Conservation (phyloP, 2,888 invertebrate genomes). For the Chalcosyrphus nemorum region DNA sequence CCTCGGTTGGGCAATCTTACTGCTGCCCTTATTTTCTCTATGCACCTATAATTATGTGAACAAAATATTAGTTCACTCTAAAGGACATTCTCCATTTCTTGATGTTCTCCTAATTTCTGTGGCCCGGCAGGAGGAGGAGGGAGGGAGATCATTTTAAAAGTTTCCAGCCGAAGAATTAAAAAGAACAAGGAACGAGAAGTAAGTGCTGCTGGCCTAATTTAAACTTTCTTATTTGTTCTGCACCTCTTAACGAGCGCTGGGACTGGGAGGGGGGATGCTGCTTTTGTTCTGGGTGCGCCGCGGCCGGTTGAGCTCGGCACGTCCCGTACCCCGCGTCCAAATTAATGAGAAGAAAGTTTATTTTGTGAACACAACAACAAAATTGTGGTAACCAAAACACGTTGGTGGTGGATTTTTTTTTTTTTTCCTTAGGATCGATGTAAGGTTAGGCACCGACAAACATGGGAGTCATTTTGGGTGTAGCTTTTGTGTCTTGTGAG, state of each 20-base stretch:
- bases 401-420: too few relatives aligned
- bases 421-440: conserved; percentile 1
- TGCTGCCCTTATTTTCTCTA: not conserved
- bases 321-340: conserved; percentile 7
- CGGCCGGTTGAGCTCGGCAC: too few relatives aligned
- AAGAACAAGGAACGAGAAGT: conserved; percentile 10
- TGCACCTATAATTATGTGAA: conserved; percentile 16
- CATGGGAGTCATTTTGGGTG: conserved; percentile 41
- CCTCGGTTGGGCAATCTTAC: conserved; percentile 1
- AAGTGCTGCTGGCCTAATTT: conserved; percentile 65
- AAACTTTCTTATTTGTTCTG: conserved; percentile 62
- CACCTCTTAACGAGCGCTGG: not conserved
- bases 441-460: conserved; percentile 2
- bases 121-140: not conserved
- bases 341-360: conserved; percentile 43
- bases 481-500: conserved; percentile 33
- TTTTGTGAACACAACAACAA: conserved; percentile 17
- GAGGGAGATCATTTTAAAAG: conserved; percentile 14
- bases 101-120: too few relatives aligned
- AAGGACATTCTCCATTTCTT: not conserved
- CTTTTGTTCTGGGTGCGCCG: too few relatives aligned
- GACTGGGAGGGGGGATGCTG: not conserved
- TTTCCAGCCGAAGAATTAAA: conserved; percentile 37
- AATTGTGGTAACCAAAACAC: not conserved
- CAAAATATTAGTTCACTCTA: conserved; percentile 11